Base-by-base conservation (phyloP, 2,888 invertebrate genomes). In the Drosophila infuscata region DNA sequence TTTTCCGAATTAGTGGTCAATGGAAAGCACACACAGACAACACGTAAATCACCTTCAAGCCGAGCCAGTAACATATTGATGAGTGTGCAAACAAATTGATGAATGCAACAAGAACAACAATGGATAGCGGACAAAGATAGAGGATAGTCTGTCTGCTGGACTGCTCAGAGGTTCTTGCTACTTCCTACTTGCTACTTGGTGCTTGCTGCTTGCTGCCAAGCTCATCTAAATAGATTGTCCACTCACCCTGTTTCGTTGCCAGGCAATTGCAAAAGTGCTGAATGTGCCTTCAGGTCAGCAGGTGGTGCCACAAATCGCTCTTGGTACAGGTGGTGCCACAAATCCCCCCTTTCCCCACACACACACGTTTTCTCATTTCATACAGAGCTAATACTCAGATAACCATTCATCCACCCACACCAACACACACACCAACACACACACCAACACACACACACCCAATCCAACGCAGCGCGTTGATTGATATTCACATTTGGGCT, bases 11-110 rank as follows among this genome's bases (percentile, higher is more conserved):
- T 48, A 36, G 41, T 20, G 53, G 75, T 49, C 69, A 76, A 76
- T 79, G 79, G 79, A 77, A 62, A 53, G 32, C 20, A 51, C 36
- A 70, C 32, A 63, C 25, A 48, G 17, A 33, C 38, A 53, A 32
- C 20, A 7, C 12, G 12, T 11, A 56, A 56, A 35, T 38, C 54
- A 68, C 46, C 46, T 51, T 63, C 8, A 75, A 62, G 60, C 65
- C 61, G 56, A 52, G 48, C 41, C 43, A 30, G 58, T 62, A 72
- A 79, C 70, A 84, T 83, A 79, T 79, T 76, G 82, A 84, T 82
- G 74, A 72, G 86, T 74, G 88, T 75, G 87, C 78, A 88, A 88
- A 86, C 89, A 83, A 83, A 83, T 83, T 88, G 83, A 77, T 83
- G 71, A 83, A 73, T 88, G 83, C 81, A 82, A 75, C 67, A 78